These are phyloP conservation scores for Caenorhabditis zanzibari DNA, from an alignment of 2,888 invertebrate genomes.

Conservation along the genomic window DNA sequence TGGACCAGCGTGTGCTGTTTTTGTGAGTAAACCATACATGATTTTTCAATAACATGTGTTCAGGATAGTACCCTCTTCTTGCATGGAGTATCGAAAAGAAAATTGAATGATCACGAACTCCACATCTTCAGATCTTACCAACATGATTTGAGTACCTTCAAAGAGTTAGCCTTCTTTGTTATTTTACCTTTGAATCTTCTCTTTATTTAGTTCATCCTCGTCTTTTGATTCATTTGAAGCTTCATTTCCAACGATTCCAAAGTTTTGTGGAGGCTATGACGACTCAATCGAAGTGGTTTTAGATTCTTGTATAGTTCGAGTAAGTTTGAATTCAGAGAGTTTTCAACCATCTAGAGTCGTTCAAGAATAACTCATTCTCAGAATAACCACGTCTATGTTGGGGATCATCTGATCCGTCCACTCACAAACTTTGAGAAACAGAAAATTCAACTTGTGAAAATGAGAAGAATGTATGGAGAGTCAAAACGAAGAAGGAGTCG, in stretches of 20 bases:
- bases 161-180: constrained; percentile 52
- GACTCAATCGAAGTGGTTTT: constrained; percentile 73
- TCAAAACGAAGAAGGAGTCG: constrained; percentile 25
- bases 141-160: constrained; percentile 64
- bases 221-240: constrained; percentile 63
- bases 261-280: constrained; percentile 72
- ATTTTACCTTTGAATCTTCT: background rate
- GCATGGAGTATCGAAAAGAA: constrained; percentile 69
- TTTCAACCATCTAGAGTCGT: no score
- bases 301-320: constrained; percentile 70
- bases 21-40: constrained; percentile 52
- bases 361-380: constrained; percentile 15
- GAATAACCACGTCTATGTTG: constrained; percentile 74
- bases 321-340: constrained; percentile 36
- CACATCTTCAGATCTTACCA: constrained; percentile 68
- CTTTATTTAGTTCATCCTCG: constrained; percentile 35
- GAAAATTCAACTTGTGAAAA: constrained; percentile 64
- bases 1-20: constrained; percentile 74
- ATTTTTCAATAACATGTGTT: background rate
- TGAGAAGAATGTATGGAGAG: constrained; percentile 62
- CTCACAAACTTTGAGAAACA: constrained; percentile 71
- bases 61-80: constrained; percentile 71
- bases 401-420: constrained; percentile 69
- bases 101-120: constrained; percentile 63
- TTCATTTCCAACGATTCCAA: constrained; percentile 67